These are phyloP conservation scores for Cheilinus undulatus DNA, from an alignment of 2,113 vertebrate genomes.

Conservation along the genomic window DNA sequence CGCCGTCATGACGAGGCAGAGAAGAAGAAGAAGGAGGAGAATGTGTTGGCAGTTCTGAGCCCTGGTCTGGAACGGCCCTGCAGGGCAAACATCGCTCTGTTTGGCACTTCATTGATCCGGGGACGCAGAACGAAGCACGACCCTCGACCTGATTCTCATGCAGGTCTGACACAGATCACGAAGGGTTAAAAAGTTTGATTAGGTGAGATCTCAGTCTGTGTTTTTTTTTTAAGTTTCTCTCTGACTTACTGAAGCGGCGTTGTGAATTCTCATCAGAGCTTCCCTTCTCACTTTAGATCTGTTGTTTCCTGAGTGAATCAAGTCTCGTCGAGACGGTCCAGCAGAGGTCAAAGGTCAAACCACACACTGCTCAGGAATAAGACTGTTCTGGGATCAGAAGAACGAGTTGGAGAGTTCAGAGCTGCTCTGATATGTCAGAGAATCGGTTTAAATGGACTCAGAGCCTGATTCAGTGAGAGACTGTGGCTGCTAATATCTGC, in stretches of 20 bases:
- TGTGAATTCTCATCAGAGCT: not conserved
- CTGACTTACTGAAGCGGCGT: too few relatives aligned
- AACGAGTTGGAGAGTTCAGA: not conserved
- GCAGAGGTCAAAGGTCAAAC: constrained; percentile 15
- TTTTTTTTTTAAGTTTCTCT: too few relatives aligned
- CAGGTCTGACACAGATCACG: not conserved
- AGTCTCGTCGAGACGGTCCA: not conserved
- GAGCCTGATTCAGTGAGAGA: too few relatives aligned
- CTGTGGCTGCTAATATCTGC: too few relatives aligned
- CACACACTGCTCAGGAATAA: not conserved
- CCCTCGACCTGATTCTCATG: constrained; percentile 4
- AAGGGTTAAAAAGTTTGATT: constrained; percentile 23
- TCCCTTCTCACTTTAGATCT: constrained; percentile 1
- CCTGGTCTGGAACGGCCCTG: constrained; percentile 46
- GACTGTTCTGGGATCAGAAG: constrained; percentile 30
- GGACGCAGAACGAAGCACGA: not conserved
- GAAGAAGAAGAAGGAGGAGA: constrained; percentile 10
- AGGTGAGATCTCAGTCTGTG: too few relatives aligned
- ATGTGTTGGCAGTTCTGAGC: constrained; percentile 48
- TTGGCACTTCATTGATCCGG: constrained; percentile 76
- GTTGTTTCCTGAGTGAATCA: not conserved
- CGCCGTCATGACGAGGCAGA: constrained; percentile 49
- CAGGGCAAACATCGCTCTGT: constrained; percentile 39
- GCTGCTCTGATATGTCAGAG: too few relatives aligned
- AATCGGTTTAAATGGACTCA: too few relatives aligned